These are phyloP conservation scores for Drosophila paucipuncta DNA, from an alignment of 2,888 invertebrate species.

Conservation along the genomic window DNA sequence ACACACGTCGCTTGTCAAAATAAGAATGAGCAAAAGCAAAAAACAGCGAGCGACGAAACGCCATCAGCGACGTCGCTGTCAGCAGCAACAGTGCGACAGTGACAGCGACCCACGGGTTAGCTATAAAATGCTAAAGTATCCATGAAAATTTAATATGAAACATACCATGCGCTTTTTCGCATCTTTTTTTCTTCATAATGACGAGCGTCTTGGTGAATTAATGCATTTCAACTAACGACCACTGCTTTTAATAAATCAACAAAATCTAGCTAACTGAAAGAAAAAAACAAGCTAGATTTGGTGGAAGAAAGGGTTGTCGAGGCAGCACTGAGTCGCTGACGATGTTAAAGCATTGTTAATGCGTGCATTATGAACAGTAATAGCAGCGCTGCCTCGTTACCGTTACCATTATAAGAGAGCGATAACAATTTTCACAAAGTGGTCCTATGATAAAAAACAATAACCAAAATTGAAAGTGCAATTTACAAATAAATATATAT, in stretches of 20 bases:
- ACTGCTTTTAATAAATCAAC: background rate
- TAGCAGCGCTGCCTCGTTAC: constrained; percentile 27
- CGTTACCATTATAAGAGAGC: constrained; percentile 35
- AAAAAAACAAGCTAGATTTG: background rate
- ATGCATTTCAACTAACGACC: background rate
- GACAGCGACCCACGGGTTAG: constrained; percentile 15
- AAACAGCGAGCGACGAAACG: constrained; percentile 45
- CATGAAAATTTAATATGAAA: background rate
- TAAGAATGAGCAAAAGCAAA: constrained; percentile 71
- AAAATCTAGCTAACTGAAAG: background rate
- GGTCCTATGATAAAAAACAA: constrained; percentile 46
- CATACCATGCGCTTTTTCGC: no score
- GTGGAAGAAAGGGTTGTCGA: no score
- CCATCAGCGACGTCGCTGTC: constrained; percentile 25
- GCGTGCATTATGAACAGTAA: constrained; percentile 58
- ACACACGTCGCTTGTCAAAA: constrained; percentile 73
- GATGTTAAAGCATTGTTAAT: constrained; percentile 30
- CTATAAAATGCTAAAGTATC: background rate
- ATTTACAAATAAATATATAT: background rate
- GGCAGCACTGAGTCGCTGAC: constrained; percentile 26
- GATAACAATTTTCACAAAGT: constrained; percentile 54
- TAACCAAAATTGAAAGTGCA: constrained; percentile 27
- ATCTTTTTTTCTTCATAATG: background rate
- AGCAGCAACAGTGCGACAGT: constrained; percentile 19
- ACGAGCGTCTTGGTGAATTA: background rate